These are phyloP conservation scores for Oreocharis arfaki DNA, from an alignment of 2,113 vertebrate species.

Conservation along the genomic window DNA sequence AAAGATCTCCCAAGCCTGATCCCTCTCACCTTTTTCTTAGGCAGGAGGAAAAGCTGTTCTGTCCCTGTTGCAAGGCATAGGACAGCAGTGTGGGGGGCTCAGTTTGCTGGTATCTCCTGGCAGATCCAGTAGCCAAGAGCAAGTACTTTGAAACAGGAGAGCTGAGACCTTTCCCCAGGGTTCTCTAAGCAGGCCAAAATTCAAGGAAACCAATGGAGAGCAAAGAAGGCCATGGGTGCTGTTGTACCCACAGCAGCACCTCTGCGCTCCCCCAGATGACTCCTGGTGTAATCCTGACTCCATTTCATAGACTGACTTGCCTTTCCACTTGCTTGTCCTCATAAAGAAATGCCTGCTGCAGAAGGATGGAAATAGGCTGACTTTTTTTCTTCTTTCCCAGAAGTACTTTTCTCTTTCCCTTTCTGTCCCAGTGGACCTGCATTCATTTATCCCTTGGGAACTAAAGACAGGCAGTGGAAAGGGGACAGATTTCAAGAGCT, in stretches of 20 bases:
- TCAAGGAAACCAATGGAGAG: not conserved
- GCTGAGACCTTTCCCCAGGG: not conserved
- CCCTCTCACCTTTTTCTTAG: not conserved
- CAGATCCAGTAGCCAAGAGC: not conserved
- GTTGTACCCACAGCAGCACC: not conserved
- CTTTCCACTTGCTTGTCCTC: not conserved
- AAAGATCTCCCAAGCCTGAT: fast-evolving
- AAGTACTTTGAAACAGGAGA: not conserved
- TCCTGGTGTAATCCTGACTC: not conserved
- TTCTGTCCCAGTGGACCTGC: not conserved
- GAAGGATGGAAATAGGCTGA: not conserved
- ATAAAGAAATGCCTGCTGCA: not conserved
- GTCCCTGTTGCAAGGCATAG: not conserved
- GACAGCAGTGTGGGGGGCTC: not conserved
- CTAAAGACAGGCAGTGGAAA: not conserved
- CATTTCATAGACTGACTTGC: not conserved
- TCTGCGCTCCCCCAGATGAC: not conserved
- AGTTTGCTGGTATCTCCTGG: not conserved
- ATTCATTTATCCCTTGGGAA: not conserved
- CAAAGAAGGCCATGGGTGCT: not conserved
- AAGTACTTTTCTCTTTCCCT: not conserved
- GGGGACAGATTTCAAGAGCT: not conserved
- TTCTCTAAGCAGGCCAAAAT: not conserved
- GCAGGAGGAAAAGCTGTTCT: not conserved
- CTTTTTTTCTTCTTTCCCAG: too few relatives aligned